phyloP scores from a whole-genome alignment of 2,113 vertebrate genomes.

The Gulo gulo region DNA sequence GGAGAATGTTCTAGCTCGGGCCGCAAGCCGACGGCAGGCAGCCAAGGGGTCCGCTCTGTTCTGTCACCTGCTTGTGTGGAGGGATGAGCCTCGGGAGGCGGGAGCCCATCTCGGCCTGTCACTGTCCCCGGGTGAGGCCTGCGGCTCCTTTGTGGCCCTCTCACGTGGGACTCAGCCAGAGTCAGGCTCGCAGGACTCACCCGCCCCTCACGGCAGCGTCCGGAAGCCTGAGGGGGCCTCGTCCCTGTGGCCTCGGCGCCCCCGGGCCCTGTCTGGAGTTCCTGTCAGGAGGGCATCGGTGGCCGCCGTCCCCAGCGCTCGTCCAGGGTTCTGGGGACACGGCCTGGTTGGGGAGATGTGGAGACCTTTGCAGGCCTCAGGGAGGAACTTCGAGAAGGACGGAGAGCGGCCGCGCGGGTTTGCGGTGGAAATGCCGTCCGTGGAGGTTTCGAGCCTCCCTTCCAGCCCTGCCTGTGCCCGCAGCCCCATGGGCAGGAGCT shows the following conservation, averaged over 20 bases:
- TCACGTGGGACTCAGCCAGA: not conserved
- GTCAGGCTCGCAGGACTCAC: not conserved
- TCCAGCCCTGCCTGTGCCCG: not conserved
- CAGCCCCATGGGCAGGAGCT: not conserved
- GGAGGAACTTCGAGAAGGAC: not conserved
- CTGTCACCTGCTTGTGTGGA: rapidly evolving
- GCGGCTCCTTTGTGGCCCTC: rapidly evolving
- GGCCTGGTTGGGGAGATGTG: no score
- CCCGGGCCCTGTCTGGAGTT: not conserved
- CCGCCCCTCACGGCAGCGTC: not conserved
- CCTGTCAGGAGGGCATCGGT: rapidly evolving
- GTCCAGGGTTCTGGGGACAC: not conserved
- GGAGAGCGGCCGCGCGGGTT: not conserved
- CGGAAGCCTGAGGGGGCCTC: not conserved
- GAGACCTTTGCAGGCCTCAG: rapidly evolving
- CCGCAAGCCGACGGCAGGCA: rapidly evolving
- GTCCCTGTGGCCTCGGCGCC: not conserved
- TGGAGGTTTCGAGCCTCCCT: not conserved
- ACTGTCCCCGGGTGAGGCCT: not conserved
- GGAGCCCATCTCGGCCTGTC: rapidly evolving
- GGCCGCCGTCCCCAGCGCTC: not conserved
- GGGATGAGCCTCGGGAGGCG: no score
- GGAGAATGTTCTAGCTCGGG: not conserved
- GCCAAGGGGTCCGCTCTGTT: rapidly evolving
- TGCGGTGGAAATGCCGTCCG: no score